A percentile compares a stretch with the other conserved stretches of the same genome.
Evolutionary conservation across 2,797 vertebrate species (phyloP).

Genomic region (Crenuchus spilurus): DNA sequence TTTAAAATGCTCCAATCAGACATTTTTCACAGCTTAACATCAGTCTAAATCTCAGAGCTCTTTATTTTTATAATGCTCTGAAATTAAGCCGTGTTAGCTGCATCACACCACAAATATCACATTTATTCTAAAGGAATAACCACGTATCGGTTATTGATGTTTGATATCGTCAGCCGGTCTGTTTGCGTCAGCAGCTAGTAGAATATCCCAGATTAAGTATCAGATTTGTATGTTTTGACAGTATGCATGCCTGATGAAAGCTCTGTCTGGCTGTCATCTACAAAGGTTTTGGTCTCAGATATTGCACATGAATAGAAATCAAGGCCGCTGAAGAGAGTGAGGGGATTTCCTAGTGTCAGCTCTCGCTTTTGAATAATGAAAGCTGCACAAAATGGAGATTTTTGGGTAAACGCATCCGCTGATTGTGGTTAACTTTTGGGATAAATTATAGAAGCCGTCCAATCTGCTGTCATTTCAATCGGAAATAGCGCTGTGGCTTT

Average conservation of each 20-base stretch:
- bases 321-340: background rate
- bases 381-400: background rate
- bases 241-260: background rate
- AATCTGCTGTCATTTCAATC: constrained; percentile 56
- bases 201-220: too few species aligned
- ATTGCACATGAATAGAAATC: constrained; percentile 19
- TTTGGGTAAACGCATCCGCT: background rate
- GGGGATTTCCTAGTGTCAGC: constrained; percentile 38
- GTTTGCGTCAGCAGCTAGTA: too few species aligned
- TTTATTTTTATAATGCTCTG: too few species aligned
- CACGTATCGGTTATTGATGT: too few species aligned
- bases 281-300: constrained; percentile 18
- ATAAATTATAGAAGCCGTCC: background rate
- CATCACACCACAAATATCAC: too few species aligned
- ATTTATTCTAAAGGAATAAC: too few species aligned
- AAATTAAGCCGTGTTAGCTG: too few species aligned
- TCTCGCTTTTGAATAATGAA: constrained; percentile 14
- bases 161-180: too few species aligned
- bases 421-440: constrained; percentile 1
- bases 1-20: too few species aligned
- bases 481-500: constrained; percentile 49
- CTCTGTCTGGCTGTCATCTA: background rate
- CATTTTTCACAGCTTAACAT: too few species aligned
- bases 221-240: background rate
- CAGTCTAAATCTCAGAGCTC: too few species aligned